Evolutionary conservation across 1,140 invertebrate species (phyloP).

Genomic region (Cotesia glomerata): DNA sequence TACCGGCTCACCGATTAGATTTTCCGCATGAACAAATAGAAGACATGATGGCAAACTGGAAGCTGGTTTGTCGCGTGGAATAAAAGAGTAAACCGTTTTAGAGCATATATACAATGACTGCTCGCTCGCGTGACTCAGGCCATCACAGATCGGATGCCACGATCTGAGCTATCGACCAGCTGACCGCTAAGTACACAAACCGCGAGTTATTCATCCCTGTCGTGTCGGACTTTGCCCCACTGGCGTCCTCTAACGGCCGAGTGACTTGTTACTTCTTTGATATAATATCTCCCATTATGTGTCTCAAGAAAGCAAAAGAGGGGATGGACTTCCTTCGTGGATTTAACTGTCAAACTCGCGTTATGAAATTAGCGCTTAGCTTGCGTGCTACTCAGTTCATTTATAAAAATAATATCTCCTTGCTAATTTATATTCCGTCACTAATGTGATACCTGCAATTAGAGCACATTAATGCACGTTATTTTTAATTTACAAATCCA

Average conservation of each 20-base stretch:
- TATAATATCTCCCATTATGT: neutral
- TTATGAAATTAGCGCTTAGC: no score
- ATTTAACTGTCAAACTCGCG: no score
- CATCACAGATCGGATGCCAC: conserved; percentile 12
- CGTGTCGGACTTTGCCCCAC: no score
- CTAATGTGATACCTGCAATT: neutral
- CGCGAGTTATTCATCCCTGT: neutral
- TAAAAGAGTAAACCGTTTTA: neutral
- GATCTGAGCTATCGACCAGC: conserved; percentile 9
- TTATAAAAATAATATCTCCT: no score
- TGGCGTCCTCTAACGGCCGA: neutral
- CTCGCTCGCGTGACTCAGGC: conserved; percentile 13
- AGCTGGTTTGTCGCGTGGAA: conserved; percentile 13
- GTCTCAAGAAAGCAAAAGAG: no score
- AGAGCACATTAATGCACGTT: neutral
- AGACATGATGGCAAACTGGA: neutral
- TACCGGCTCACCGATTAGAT: neutral
- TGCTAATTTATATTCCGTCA: neutral
- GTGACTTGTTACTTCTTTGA: neutral
- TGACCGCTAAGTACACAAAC: conserved; percentile 17
- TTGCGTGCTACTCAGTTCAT: no score
- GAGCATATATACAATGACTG: neutral
- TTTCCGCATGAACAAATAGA: conserved; percentile 15
- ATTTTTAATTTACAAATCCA: no score
- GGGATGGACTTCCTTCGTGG: no score